phyloP scores from a whole-genome alignment of 2,888 invertebrate species.

The Macroteleia sp. region DNA sequence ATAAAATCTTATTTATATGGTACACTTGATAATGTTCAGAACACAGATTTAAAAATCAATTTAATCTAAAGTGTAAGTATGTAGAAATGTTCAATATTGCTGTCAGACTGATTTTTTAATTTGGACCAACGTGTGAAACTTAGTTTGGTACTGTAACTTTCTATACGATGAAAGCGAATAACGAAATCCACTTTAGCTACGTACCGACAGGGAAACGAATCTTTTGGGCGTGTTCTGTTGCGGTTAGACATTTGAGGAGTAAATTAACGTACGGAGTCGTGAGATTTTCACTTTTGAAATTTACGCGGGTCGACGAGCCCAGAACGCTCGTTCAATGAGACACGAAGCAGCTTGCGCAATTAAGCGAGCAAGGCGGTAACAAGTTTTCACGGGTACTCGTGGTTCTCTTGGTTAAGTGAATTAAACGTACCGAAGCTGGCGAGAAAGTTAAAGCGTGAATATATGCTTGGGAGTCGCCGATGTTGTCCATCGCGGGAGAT shows the following conservation, averaged over 20 bases:
- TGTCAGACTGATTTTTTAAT: too few species aligned
- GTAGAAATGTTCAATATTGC: too few species aligned
- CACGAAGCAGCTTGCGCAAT: slow-evolving; percentile 51
- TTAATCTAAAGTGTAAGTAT: too few species aligned
- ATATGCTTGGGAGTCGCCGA: slow-evolving; percentile 13
- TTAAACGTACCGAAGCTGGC: slow-evolving; percentile 52
- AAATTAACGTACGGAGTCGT: slow-evolving; percentile 32
- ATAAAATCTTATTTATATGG: too few species aligned
- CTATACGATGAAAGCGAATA: background rate
- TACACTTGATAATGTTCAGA: too few species aligned
- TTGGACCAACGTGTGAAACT: too few species aligned
- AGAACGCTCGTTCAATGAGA: slow-evolving; percentile 27
- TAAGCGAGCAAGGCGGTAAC: slow-evolving; percentile 45
- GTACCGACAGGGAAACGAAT: background rate
- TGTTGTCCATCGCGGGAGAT: slow-evolving; percentile 29
- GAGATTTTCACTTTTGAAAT: slow-evolving; percentile 56
- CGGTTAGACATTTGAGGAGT: slow-evolving; percentile 16
- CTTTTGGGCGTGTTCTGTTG: slow-evolving; percentile 7
- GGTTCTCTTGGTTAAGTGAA: slow-evolving; percentile 51
- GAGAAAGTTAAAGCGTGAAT: slow-evolving; percentile 45
- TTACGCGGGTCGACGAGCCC: slow-evolving; percentile 31
- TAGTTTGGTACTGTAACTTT: slow-evolving; percentile 9
- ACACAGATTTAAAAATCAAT: too few species aligned
- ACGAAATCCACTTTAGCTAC: slow-evolving; percentile 13
- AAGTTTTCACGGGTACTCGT: slow-evolving; percentile 47